phyloP scores from a whole-genome alignment of 1,140 invertebrate species.

The Eueides isabella region DNA sequence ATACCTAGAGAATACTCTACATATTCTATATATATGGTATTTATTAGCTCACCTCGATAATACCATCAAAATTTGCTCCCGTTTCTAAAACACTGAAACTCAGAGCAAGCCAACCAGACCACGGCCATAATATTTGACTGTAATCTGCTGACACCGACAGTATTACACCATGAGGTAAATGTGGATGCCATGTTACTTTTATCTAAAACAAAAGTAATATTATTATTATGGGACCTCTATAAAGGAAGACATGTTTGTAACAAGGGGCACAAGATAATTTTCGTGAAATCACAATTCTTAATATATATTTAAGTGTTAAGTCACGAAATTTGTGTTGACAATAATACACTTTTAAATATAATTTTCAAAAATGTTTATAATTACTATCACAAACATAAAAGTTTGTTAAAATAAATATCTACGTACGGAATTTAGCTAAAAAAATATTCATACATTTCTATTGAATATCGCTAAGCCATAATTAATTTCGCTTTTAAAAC shows the following conservation, averaged over 20 bases:
- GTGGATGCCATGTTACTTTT: constrained; percentile 94
- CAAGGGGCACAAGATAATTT: too few species aligned
- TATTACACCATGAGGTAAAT: constrained; percentile 88
- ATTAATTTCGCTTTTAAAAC: neutral
- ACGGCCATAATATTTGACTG: constrained; percentile 96
- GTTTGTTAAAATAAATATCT: neutral
- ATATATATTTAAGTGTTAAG: too few species aligned
- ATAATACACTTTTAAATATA: too few species aligned
- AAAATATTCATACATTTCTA: neutral
- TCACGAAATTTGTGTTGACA: too few species aligned
- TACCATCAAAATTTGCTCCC: constrained; percentile 88
- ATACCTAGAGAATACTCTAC: too few species aligned
- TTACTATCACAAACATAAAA: neutral
- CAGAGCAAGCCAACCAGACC: constrained; percentile 97
- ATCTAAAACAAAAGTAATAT: constrained; percentile 52
- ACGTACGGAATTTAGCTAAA: neutral
- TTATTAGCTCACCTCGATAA: constrained; percentile 58
- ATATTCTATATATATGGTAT: too few species aligned
- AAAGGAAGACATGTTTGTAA: too few species aligned
- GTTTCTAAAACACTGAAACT: constrained; percentile 85
- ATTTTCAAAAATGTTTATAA: too few species aligned
- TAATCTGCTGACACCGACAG: constrained; percentile 89
- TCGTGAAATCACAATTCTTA: too few species aligned
- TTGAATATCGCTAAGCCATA: neutral
- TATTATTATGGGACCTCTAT: neutral